Percentiles rank a stretch among this genome's conserved stretches.
Evolutionary conservation across 2,888 invertebrate genomes (phyloP).

Genomic region (Linyphia triangularis): DNA sequence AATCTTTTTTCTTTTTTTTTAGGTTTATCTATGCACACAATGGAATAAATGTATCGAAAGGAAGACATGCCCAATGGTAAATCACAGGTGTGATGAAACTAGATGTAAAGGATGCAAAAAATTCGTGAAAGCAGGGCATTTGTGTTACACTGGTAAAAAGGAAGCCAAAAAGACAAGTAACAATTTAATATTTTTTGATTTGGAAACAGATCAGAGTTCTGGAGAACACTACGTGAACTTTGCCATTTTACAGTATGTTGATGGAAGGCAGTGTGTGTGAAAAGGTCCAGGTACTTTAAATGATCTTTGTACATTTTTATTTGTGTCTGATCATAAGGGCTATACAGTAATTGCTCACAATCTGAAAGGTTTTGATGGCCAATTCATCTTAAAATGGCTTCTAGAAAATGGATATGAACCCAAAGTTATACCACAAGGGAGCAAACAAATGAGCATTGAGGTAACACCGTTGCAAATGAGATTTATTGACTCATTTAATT

Average conservation of each 20-base stretch:
- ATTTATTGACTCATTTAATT: too few relatives aligned
- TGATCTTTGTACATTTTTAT: slow-evolving; percentile 23
- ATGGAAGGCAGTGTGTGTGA: slow-evolving; percentile 10
- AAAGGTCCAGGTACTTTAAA: not conserved
- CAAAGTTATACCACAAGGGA: too few relatives aligned
- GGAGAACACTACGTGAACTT: too few relatives aligned
- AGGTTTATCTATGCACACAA: slow-evolving; percentile 15
- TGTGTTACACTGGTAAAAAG: not conserved
- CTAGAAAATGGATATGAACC: too few relatives aligned
- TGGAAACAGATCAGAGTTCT: slow-evolving; percentile 38
- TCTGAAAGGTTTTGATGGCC: slow-evolving; percentile 37
- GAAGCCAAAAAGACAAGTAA: not conserved
- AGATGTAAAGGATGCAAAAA: slow-evolving; percentile 1
- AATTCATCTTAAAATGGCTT: too few relatives aligned
- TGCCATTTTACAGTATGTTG: too few relatives aligned
- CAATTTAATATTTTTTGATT: slow-evolving; percentile 10
- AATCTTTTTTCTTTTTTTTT: not conserved
- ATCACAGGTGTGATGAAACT: not conserved
- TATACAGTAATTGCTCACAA: slow-evolving; percentile 29
- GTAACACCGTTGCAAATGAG: too few relatives aligned
- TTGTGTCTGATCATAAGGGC: slow-evolving; percentile 5
- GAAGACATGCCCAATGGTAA: too few relatives aligned
- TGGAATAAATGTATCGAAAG: slow-evolving; percentile 14
- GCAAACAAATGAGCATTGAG: too few relatives aligned
- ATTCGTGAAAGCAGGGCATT: not conserved